Percentiles rank a stretch among this genome's conserved stretches.
phyloP scores from a whole-genome alignment of 2,113 vertebrate species.

The Variabilichromis moorii region DNA sequence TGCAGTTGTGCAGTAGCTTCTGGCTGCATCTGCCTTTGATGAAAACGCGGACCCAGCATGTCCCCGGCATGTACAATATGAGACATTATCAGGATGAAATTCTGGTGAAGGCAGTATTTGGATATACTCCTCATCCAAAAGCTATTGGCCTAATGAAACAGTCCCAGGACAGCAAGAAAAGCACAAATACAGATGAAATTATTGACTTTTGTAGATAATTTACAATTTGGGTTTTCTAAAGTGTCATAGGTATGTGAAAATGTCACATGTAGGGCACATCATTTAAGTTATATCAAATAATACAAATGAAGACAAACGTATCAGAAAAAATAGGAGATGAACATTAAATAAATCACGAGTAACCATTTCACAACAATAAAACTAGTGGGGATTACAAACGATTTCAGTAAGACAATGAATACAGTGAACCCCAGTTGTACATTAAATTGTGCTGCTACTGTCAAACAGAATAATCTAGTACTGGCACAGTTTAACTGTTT shows the following conservation, averaged over 20 bases:
- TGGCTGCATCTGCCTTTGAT: accelerated
- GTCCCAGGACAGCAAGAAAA: not conserved
- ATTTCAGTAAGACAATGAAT: not conserved
- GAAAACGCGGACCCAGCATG: not conserved
- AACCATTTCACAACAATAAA: not conserved
- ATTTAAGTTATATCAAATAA: not conserved
- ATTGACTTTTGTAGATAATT: not conserved
- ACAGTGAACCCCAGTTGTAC: not conserved
- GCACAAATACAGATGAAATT: not conserved
- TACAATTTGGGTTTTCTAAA: not conserved
- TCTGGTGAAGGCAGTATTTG: not conserved
- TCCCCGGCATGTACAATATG: not conserved
- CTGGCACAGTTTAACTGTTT: not conserved
- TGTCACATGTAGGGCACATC: not conserved
- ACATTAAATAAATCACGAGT: not conserved
- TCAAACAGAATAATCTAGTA: not conserved
- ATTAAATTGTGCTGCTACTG: not conserved
- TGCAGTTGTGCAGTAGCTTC: not conserved
- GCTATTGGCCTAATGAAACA: not conserved
- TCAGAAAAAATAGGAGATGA: not conserved
- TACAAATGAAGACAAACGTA: not conserved
- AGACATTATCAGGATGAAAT: not conserved
- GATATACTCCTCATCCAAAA: not conserved
- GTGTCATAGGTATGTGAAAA: not conserved
- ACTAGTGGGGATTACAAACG: not conserved